Base-by-base conservation (phyloP, 2,113 vertebrate species). In the Ellobius talpinus region DNA sequence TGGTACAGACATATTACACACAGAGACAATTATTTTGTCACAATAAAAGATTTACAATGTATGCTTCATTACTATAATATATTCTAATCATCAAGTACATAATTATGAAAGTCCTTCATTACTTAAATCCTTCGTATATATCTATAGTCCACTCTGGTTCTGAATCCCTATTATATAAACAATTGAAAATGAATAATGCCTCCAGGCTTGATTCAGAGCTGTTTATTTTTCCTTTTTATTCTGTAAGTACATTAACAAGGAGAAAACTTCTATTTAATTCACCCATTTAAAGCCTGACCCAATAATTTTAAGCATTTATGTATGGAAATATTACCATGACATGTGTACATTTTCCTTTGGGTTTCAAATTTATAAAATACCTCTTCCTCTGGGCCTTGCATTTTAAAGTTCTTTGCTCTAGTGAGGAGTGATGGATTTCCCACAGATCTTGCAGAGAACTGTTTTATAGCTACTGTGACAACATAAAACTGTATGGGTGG, bases 401-500 rank as follows among this genome's bases (percentile, higher is more conserved):
- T 97, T 81, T 97, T 93, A 95, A 97, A 98, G 84, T 96, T 92
- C 42, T 96, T 94, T 96, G n/a, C 63, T 70, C 39, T 92, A 45
- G 78, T 79, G 61, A 91, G 93, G 88, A 97, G 97, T 36, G 89
- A 92, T 93, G 0, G 23, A 96, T 97, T 98, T 98, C 96, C 95
- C 97, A 98, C 92, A 95, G 95, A 68, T 95, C 94, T 96, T 92
- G 81, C 73, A 96, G 97, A 97, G 91, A 96, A 55, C 87, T 96
- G 65, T 68, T 98, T 98, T 98, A 98, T 96, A 97, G 95, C 97
- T 98, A 94, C 89, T 93, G 77, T 96, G 86, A 95, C 89, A 98
- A 87, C 96, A 97, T 98, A 98, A 98, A 98, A 96, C 92, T 90
- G 91, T 98, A 98, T 95, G 95, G 47, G 94, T 55, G 42, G 97